A percentile compares a stretch with the other conserved stretches of the same genome.
These are phyloP conservation scores for Trididemnum clinides DNA, from an alignment of 23 tunicate genomes.

Conservation along the genomic window DNA sequence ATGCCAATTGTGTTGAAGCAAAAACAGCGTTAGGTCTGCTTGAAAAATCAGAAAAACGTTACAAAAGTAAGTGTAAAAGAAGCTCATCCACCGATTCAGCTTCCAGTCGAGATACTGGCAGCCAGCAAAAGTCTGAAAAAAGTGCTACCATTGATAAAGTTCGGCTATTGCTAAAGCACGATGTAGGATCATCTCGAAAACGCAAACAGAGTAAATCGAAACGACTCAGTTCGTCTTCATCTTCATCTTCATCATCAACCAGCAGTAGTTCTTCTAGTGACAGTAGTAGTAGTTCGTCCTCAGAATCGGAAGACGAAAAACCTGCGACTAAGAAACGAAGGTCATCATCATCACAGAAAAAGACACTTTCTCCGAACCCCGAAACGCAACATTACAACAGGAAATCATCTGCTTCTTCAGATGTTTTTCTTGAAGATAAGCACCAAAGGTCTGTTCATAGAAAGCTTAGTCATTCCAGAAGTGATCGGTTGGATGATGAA, in stretches of 20 bases:
- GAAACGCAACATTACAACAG: too few species aligned
- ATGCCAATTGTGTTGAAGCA: constrained; percentile 71
- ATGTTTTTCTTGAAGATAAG: too few species aligned
- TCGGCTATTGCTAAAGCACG: constrained; percentile 46
- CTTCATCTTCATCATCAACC: neutral
- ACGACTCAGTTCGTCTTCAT: neutral
- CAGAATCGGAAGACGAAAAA: neutral
- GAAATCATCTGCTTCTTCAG: too few species aligned
- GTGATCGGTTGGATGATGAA: too few species aligned
- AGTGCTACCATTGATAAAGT: constrained; percentile 61
- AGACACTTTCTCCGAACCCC: too few species aligned
- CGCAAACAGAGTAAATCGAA: neutral
- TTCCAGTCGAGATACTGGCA: neutral
- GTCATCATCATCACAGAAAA: too few species aligned
- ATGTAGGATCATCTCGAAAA: constrained; percentile 2
- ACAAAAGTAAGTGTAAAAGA: neutral
- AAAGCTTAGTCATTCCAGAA: too few species aligned
- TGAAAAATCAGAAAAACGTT: constrained; percentile 17
- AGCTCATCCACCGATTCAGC: constrained; percentile 32
- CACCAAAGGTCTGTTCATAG: too few species aligned
- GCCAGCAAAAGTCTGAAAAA: constrained; percentile 22
- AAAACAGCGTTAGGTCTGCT: constrained; percentile 43
- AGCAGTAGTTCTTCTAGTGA: constrained; percentile 19
- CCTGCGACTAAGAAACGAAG: neutral
- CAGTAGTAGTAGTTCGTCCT: constrained; percentile 6